phyloP scores from a whole-genome alignment of 2,888 invertebrate genomes.

The Myathropa florea region DNA sequence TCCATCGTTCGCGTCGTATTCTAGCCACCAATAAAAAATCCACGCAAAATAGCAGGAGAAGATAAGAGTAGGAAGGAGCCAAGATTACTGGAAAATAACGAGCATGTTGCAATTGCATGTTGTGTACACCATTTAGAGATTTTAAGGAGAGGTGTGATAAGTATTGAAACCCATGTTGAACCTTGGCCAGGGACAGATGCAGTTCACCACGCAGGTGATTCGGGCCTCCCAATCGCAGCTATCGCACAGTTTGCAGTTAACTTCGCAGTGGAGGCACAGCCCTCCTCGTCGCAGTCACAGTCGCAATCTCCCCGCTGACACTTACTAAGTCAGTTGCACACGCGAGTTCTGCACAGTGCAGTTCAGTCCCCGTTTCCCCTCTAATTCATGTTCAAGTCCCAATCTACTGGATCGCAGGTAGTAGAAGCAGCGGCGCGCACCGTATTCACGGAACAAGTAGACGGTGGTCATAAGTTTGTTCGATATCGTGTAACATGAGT shows the following conservation, averaged over 20 bases:
- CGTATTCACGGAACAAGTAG: conserved; percentile 72
- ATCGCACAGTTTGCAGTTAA: conserved; percentile 60
- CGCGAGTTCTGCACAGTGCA: conserved; percentile 51
- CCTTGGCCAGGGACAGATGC: conserved; percentile 65
- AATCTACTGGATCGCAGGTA: conserved; percentile 66
- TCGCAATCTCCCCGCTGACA: conserved; percentile 58
- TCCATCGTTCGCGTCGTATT: neutral
- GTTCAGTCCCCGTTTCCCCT: conserved; percentile 20
- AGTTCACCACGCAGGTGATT: conserved; percentile 67
- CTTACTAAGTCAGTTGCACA: conserved; percentile 63
- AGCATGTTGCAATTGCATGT: conserved; percentile 71
- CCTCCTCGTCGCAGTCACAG: conserved; percentile 15
- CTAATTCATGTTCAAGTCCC: conserved; percentile 57
- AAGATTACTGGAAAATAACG: conserved; percentile 68
- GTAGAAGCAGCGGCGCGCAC: conserved; percentile 60
- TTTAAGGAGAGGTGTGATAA: conserved; percentile 71
- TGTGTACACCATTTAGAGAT: conserved; percentile 71
- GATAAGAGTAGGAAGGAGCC: conserved; percentile 63
- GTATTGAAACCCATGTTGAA: conserved; percentile 70
- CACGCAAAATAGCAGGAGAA: conserved; percentile 53
- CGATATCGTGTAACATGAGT: conserved; percentile 77
- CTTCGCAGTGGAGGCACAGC: conserved; percentile 4
- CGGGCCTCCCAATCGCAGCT: conserved; percentile 60
- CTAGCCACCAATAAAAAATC: conserved; percentile 23
- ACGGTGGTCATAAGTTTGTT: conserved; percentile 76